A percentile compares a stretch with the other conserved stretches of the same genome.
Conservation (phyloP, 2,888 invertebrate genomes). For the Drosophila tripunctata region DNA sequence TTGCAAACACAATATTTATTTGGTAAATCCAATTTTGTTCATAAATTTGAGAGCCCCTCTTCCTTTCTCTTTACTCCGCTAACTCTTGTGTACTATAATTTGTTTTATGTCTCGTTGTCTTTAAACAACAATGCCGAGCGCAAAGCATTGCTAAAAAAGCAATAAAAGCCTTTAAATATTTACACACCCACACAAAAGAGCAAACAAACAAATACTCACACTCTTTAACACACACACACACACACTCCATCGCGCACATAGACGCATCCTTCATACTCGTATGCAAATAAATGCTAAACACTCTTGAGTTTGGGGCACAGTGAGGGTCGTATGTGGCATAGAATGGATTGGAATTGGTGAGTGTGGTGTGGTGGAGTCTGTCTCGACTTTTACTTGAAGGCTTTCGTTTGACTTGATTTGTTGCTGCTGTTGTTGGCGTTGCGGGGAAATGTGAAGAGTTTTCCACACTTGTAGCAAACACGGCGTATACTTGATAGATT, state of each 20-base stretch:
- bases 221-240: neutral
- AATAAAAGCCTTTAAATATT: constrained; percentile 73
- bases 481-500: constrained; percentile 72
- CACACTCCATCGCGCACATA: constrained; percentile 1
- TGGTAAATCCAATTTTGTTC: neutral
- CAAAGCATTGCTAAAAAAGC: constrained; percentile 44
- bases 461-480: constrained; percentile 25
- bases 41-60: neutral
- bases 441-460: constrained; percentile 9
- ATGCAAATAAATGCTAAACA: constrained; percentile 76
- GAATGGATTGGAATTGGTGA: too few relatives aligned
- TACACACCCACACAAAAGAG: constrained; percentile 66
- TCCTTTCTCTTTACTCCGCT: neutral
- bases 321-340: neutral
- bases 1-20: neutral
- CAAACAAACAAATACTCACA: constrained; percentile 58
- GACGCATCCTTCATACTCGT: constrained; percentile 41
- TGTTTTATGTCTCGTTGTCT: constrained; percentile 13
- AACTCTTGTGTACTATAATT: constrained; percentile 2
- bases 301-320: constrained; percentile 27
- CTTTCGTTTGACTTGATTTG: constrained; percentile 44
- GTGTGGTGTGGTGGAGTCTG: neutral
- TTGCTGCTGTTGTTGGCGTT: neutral
- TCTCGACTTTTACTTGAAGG: constrained; percentile 37
- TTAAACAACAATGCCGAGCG: neutral